phyloP scores from a whole-genome alignment of 1,140 invertebrate species.

The Neuroterus valhalla region DNA sequence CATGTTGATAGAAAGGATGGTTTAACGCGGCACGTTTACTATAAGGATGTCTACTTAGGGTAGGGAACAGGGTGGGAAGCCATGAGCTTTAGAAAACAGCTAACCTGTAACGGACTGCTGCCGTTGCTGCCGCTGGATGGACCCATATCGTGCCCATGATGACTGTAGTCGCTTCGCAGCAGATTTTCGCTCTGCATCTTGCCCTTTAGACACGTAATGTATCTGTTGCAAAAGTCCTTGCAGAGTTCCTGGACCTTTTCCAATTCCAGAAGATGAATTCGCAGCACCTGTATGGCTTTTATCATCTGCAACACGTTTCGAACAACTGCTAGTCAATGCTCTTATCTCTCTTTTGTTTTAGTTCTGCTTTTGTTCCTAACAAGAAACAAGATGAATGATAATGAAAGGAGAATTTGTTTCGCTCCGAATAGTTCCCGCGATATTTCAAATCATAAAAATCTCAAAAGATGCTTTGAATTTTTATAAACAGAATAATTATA shows the following conservation, averaged over 20 bases:
- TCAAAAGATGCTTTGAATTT: too few relatives aligned
- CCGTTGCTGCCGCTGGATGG: slow-evolving; percentile 77
- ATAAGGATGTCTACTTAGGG: slow-evolving; percentile 71
- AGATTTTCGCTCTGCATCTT: slow-evolving; percentile 98
- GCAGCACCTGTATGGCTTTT: slow-evolving; percentile 96
- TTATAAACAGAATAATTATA: too few relatives aligned
- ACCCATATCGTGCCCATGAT: slow-evolving; percentile 76
- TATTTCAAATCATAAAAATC: neutral
- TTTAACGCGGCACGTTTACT: slow-evolving; percentile 63
- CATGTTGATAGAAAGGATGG: slow-evolving; percentile 20
- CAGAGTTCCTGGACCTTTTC: slow-evolving; percentile 97
- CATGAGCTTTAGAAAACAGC: slow-evolving; percentile 59
- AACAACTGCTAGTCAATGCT: slow-evolving; percentile 23
- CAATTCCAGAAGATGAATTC: slow-evolving; percentile 96
- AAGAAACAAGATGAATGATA: slow-evolving; percentile 30
- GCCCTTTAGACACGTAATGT: slow-evolving; percentile 95
- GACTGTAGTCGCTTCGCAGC: slow-evolving; percentile 84
- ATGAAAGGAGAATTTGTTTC: slow-evolving; percentile 15
- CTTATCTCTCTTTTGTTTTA: slow-evolving; percentile 22
- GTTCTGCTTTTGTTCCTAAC: slow-evolving; percentile 7
- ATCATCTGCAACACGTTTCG: slow-evolving; percentile 85
- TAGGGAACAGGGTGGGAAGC: slow-evolving; percentile 59
- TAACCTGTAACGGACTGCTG: slow-evolving; percentile 74
- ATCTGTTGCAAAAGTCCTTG: slow-evolving; percentile 97
- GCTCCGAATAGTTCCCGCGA: neutral